Base-by-base conservation (phyloP, 1,140 invertebrate genomes). In the Phthorimaea operculella region DNA sequence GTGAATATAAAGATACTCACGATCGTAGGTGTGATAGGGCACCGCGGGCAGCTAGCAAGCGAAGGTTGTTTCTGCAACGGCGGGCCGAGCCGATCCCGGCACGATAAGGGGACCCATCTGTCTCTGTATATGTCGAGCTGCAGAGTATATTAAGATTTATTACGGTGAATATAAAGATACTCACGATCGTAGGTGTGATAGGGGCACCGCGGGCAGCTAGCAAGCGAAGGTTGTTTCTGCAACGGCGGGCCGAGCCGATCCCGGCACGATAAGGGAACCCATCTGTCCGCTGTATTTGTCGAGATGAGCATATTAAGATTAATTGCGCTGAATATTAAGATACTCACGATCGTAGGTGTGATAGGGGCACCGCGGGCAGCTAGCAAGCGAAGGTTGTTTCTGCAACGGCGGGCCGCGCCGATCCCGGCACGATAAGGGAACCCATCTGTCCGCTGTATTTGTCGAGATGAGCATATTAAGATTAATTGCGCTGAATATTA, bases 161-260 rank as follows among this genome's bases (percentile, higher is more conserved):
- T 64, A 54, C 75, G 21, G 21, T 7, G 42, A 10, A 45, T 10
- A 45, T 15, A n/a, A 10, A n/a, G n/a, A n/a, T 34, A 34, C 33
- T 11, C 11, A 7, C 33, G 6, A 11, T 6, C 33, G 33, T 34
- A 34, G 33, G 33, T 34, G 11, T 34, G 33, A 11, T 34, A 11
- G 33, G n/a, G 6, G 11, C 33, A 7, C 33, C 33, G 6, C 6
- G 33, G 33, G 33, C 33, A 34, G 11, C 33, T 34, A 34, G 72
- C 81, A 81, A 72, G 75, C 79, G 55, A 82, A 82, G 59, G 71
- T 72, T 59, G 79, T 82, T 70, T 80, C 78, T 51, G 76, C 79
- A 55, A 74, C 49, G 36, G 52, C 58, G 11, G 68, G 70, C 44
- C 68, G 62, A 12, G 54, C 14, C 51, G 68, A 16, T 47, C 68